Evolutionary conservation across 1,140 invertebrate genomes (phyloP).

Genomic region (Diachasmimorpha longicaudata): DNA sequence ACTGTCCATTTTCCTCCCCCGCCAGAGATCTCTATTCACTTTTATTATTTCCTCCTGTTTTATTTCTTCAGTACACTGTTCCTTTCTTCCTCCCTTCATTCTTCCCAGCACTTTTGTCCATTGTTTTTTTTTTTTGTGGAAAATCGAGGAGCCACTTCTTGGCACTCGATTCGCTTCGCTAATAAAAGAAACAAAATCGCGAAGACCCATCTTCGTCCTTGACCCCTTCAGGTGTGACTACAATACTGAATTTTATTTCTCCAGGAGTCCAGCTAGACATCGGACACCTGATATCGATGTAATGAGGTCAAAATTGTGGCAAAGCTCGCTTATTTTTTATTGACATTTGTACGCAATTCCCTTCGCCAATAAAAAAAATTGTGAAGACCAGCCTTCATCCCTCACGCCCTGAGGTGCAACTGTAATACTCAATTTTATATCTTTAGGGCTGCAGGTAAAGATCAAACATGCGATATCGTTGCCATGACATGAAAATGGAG

Average conservation of each 20-base stretch:
- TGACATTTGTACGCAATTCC: not conserved
- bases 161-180: not conserved
- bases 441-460: too few relatives aligned
- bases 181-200: not conserved
- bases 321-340: too few relatives aligned
- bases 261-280: too few relatives aligned
- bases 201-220: not conserved
- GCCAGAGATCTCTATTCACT: not conserved
- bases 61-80: slow-evolving; percentile 10
- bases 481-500: too few relatives aligned
- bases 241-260: too few relatives aligned
- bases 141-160: slow-evolving; percentile 12
- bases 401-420: not conserved
- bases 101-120: not conserved
- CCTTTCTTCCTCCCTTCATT: slow-evolving; percentile 27
- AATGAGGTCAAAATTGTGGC: too few relatives aligned
- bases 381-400: not conserved
- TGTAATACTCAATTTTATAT: too few relatives aligned
- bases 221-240: not conserved
- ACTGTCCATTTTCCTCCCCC: slow-evolving; percentile 10
- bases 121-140: slow-evolving; percentile 10
- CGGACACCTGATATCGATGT: too few relatives aligned
- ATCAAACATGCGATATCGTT: too few relatives aligned
- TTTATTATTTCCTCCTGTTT: slow-evolving; percentile 7
- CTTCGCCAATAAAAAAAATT: not conserved